Evolutionary conservation across 2,888 invertebrate genomes (phyloP).

Genomic region (Neoscelio sp.): DNA sequence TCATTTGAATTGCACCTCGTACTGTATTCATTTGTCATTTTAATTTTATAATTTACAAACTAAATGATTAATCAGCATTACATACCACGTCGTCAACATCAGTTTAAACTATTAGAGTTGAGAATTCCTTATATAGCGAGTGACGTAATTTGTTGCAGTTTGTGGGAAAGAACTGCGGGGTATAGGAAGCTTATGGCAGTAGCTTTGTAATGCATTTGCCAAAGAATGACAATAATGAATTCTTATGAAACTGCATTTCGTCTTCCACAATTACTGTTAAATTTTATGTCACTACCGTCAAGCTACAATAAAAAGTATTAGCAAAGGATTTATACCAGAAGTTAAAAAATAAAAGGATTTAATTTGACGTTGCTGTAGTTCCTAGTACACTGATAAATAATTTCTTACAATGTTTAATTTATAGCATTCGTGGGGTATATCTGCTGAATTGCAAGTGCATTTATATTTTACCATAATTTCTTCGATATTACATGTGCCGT

Average conservation of each 20-base stretch:
- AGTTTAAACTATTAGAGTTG: conserved; percentile 36
- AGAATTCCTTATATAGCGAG: conserved; percentile 48
- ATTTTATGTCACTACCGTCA: no score
- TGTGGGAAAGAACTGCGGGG: conserved; percentile 65
- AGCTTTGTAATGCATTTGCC: conserved; percentile 57
- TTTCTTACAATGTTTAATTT: no score
- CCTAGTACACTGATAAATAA: no score
- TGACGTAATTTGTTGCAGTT: conserved; percentile 62
- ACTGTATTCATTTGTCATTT: conserved; percentile 31
- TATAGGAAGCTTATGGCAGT: conserved; percentile 50
- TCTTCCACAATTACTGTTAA: conserved; percentile 55
- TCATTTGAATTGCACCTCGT: conserved; percentile 28
- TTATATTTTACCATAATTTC: no score
- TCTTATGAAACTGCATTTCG: conserved; percentile 48
- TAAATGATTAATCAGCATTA: conserved; percentile 57
- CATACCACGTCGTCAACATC: conserved; percentile 18
- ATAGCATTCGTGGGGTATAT: no score
- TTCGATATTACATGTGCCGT: no score
- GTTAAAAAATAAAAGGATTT: no score
- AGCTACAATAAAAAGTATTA: no score
- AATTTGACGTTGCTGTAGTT: no score
- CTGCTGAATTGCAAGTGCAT: no score
- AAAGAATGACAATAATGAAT: conserved; percentile 60
- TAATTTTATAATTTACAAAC: conserved; percentile 45
- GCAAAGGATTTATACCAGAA: no score